These are phyloP conservation scores for Bellardia pandia DNA, from an alignment of 2,888 invertebrate genomes.

Conservation along the genomic window DNA sequence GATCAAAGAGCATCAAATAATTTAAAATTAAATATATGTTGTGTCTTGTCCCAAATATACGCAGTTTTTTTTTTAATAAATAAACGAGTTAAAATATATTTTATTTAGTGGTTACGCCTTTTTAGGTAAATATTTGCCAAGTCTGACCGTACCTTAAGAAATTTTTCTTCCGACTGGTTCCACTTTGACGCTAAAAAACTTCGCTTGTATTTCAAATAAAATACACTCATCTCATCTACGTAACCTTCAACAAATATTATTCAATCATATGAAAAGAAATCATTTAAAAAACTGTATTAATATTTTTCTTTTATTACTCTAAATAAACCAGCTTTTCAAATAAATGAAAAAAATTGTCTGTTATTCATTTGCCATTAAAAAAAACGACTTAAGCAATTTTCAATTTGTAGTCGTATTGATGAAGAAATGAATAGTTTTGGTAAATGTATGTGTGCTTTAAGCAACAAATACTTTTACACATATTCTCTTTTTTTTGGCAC, in stretches of 20 bases:
- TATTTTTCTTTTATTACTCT: conserved; percentile 10
- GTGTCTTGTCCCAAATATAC: no score
- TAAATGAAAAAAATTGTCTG: conserved; percentile 23
- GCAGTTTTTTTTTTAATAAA: no score
- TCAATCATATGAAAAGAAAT: not conserved
- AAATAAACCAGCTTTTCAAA: not conserved
- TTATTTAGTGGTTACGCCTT: no score
- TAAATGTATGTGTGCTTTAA: conserved; percentile 14
- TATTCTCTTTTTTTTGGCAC: not conserved
- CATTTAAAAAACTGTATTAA: conserved; percentile 5
- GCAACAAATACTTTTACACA: conserved; percentile 11
- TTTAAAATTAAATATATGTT: no score
- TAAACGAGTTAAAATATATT: no score
- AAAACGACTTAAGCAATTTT: conserved; percentile 40
- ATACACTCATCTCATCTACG: not conserved
- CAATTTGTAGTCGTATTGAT: conserved; percentile 27
- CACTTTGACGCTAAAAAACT: no score
- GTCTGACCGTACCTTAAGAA: no score
- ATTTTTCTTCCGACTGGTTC: no score
- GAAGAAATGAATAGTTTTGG: not conserved
- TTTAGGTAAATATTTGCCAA: no score
- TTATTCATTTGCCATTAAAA: conserved; percentile 48
- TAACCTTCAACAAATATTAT: not conserved
- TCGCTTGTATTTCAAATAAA: no score
- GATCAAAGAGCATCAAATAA: no score